Evolutionary conservation across 2,888 invertebrate species (phyloP), one percentile per base, ranked within the genome.

Genomic region (Dryomyza anilis): DNA sequence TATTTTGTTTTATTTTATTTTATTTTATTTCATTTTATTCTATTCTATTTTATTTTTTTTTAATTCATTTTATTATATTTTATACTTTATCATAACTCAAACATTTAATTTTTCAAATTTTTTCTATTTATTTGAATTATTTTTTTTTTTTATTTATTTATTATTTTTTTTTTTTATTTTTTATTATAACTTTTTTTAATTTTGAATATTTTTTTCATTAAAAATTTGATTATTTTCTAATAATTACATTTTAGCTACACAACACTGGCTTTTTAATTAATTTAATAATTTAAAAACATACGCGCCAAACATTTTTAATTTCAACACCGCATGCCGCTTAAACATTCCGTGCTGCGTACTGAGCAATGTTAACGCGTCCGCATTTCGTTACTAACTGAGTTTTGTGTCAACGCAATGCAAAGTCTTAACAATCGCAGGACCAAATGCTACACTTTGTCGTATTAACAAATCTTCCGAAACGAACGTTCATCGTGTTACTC

Each of bases 281-380:
- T n/a, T n/a, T n/a, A n/a, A n/a, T n/a, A n/a, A n/a, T n/a, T n/a
- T n/a, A n/a, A n/a, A n/a, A n/a, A n/a, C n/a, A n/a, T n/a, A 45
- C 58, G 45, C 58, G 58, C 58, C 58, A 58, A 58, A 7, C 8
- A 29, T 29, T 29, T 25, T 43, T n/a, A n/a, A n/a, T n/a, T n/a
- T n/a, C n/a, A n/a, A n/a, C n/a, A n/a, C n/a, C n/a, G n/a, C n/a
- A n/a, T n/a, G n/a, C n/a, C n/a, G n/a, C n/a, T n/a, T n/a, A n/a
- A n/a, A n/a, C n/a, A n/a, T n/a, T n/a, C n/a, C n/a, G n/a, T n/a
- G n/a, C n/a, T n/a, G 30, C 16, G 43, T 27, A 45, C 45, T 12
- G 7, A 29, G 16, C 6, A 21, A 25, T 45, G 45, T 19, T 12
- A 45, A 58, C 25, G 45, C 45, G 58, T 27, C 16, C 27, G 29